Conservation (phyloP, 2,888 invertebrate genomes). For the Plusia festucae region DNA sequence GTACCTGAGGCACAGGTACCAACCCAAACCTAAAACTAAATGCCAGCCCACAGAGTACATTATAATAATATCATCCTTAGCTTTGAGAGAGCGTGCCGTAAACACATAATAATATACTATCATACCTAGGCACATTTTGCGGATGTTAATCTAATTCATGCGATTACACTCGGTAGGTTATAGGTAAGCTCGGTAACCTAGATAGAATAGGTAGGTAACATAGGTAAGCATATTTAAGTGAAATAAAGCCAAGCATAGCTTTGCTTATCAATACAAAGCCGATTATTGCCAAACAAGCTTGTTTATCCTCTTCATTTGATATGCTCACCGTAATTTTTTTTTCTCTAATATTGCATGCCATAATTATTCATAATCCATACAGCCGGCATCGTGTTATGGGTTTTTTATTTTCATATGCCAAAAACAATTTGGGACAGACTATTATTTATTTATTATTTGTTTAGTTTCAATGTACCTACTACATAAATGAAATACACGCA, state of each 20-base stretch:
- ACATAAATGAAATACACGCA: too few species aligned
- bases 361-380: conserved; percentile 10
- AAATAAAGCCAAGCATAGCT: conserved; percentile 36
- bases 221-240: conserved; percentile 37
- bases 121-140: conserved; percentile 29
- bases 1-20: conserved; percentile 49
- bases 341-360: conserved; percentile 26
- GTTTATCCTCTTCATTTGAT: conserved; percentile 40
- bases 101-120: conserved; percentile 17
- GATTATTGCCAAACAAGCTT: conserved; percentile 49
- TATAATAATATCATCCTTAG: too few species aligned
- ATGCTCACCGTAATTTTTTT: conserved; percentile 20
- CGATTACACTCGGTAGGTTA: conserved; percentile 28
- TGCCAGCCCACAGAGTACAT: too few species aligned
- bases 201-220: too few species aligned
- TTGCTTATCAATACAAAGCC: conserved; percentile 49
- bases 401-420: not conserved
- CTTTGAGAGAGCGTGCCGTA: conserved; percentile 22
- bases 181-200: too few species aligned
- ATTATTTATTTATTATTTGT: not conserved
- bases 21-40: conserved; percentile 35
- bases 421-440: not conserved
- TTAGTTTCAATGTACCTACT: too few species aligned
- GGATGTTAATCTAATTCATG: conserved; percentile 38
- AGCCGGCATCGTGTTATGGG: conserved; percentile 19